Percentiles rank a stretch among this genome's conserved stretches.
phyloP scores from a whole-genome alignment of 2,888 invertebrate genomes.

The Molanna angustata region DNA sequence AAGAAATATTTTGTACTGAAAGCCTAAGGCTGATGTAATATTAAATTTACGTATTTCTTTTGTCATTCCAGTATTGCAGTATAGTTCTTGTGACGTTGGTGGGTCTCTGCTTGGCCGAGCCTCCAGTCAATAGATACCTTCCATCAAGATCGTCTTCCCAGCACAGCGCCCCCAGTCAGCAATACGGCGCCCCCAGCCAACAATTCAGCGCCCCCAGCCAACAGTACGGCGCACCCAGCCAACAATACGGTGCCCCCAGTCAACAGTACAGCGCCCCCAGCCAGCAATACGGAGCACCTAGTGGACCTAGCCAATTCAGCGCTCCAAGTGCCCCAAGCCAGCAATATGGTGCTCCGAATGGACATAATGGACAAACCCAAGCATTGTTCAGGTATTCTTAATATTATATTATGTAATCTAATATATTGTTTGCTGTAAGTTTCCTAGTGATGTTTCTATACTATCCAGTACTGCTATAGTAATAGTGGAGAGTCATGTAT shows the following conservation, averaged over 20 bases:
- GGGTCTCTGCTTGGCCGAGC: constrained; percentile 24
- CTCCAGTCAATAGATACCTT: constrained; percentile 29
- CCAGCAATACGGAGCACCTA: constrained; percentile 42
- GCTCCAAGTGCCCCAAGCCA: constrained; percentile 38
- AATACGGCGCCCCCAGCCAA: constrained; percentile 33
- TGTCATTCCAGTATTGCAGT: constrained; percentile 1
- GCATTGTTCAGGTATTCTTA: constrained; percentile 27
- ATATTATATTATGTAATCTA: too few species aligned
- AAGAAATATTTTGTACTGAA: too few species aligned
- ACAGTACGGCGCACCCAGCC: constrained; percentile 37
- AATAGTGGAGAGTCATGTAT: too few species aligned
- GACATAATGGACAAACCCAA: constrained; percentile 34
- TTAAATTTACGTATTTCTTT: not conserved
- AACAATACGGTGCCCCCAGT: constrained; percentile 42
- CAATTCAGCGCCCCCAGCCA: constrained; percentile 43
- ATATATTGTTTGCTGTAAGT: too few species aligned
- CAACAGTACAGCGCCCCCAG: constrained; percentile 35
- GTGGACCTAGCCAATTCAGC: constrained; percentile 40
- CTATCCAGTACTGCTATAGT: too few species aligned
- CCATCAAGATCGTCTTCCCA: constrained; percentile 35
- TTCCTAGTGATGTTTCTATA: too few species aligned
- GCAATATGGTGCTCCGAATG: constrained; percentile 42
- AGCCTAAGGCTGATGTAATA: too few species aligned
- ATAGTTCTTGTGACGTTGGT: constrained; percentile 15
- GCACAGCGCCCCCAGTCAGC: constrained; percentile 32